Evolutionary conservation across 2,888 invertebrate genomes (phyloP), one percentile per base, ranked within the genome.

Genomic region (Schizotus pectinicornis): DNA sequence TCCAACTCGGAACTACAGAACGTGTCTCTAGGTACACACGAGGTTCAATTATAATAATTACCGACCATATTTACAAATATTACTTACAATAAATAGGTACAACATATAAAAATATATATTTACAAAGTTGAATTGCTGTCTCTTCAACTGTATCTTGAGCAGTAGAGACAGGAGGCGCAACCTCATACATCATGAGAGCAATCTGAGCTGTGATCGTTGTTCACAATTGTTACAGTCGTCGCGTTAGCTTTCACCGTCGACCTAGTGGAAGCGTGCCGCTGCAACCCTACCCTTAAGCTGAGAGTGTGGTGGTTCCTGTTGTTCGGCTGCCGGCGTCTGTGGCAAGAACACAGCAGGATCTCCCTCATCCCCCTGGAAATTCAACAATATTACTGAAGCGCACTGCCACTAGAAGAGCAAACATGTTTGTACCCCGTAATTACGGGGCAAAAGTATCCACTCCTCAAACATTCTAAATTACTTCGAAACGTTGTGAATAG

Each of bases 321-420:
- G 38, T 73, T 71, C 52, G 69, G 76, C n/a, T 71, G 69, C 6
- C 74, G 67, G 30, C 72, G 71, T 2, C 75, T 65, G 1, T 76
- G 68, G 13, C 72, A 64, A 11, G 82, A 81, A 73, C 91, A 92
- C 59, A 87, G 82, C 33, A 94, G 77, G 14, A 94, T 83, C 77
- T 95, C 94, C 60, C 87, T 84, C 88, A 95, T 92, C 12, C 93
- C 93, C 73, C 89, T 89, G 67, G 12, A 70, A 68, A 50, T 57
- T 30, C 37, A 41, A 42, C 14, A 36, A 32, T 41, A 43, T 9
- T 41, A 12, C 13, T 36, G n/a, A 35, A 50, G 13, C 2, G 3
- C 8, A 8, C 3, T 8, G n/a, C 22, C 9, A 8, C 14, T n/a
- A n/a, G 11, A 11, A 35, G n/a, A 22, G 22, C 22, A 22, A 22